These are phyloP conservation scores for Macquaria australasica DNA, from an alignment of 2,113 vertebrate species.

Conservation along the genomic window DNA sequence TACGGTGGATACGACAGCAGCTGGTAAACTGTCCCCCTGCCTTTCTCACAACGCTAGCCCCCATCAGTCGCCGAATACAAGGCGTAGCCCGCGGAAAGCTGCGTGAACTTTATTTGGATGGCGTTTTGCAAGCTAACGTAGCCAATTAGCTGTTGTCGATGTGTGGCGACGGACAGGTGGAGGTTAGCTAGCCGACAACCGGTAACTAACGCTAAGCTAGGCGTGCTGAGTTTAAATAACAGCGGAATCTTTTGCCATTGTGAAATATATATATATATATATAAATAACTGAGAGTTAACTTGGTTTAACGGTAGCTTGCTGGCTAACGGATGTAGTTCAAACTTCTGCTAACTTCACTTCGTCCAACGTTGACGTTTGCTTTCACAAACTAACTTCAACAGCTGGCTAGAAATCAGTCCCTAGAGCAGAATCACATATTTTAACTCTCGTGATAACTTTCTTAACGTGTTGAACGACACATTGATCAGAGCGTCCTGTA, in stretches of 20 bases:
- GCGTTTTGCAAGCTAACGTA: conserved; percentile 28
- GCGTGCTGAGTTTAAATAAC: not conserved
- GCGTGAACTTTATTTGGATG: conserved; percentile 50
- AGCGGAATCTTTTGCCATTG: not conserved
- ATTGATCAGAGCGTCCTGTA: not conserved
- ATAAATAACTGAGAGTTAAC: not conserved
- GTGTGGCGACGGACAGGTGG: conserved; percentile 61
- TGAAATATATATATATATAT: too few species aligned
- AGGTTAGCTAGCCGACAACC: conserved; percentile 40
- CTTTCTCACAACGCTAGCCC: not conserved
- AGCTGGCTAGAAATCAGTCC: not conserved
- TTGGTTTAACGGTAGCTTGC: conserved; percentile 28
- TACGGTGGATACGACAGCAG: conserved; percentile 97
- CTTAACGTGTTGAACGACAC: not conserved
- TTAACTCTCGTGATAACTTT: not conserved
- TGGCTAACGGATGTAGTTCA: conserved; percentile 26
- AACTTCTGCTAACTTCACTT: conserved; percentile 23
- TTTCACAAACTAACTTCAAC: not conserved
- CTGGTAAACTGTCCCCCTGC: conserved; percentile 85
- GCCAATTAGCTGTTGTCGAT: conserved; percentile 41
- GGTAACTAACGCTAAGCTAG: not conserved
- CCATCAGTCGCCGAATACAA: accelerated
- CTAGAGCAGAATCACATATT: too few species aligned
- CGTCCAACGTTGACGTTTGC: not conserved
- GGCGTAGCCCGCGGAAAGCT: not conserved